Evolutionary conservation across 2,888 invertebrate genomes (phyloP).

Genomic region (Tenthredo mesomela): DNA sequence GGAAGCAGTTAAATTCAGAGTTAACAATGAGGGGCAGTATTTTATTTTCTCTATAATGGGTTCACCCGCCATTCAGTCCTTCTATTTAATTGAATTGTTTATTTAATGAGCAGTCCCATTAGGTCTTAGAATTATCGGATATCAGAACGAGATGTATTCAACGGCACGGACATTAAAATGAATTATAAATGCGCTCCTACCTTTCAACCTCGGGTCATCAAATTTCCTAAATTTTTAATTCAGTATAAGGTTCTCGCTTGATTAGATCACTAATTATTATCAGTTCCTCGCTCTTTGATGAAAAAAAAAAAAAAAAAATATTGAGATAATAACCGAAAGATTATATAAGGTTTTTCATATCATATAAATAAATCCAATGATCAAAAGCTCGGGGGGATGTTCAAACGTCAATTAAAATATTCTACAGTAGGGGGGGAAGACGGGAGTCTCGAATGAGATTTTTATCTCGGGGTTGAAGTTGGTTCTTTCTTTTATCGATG

Average conservation of each 20-base stretch:
- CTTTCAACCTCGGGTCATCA: slow-evolving; percentile 11
- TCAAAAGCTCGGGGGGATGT: background rate
- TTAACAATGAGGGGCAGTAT: slow-evolving; percentile 5
- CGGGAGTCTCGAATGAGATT: slow-evolving; percentile 30
- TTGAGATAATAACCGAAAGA: background rate
- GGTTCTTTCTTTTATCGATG: slow-evolving; percentile 28
- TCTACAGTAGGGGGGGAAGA: background rate
- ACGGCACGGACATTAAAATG: slow-evolving; percentile 56
- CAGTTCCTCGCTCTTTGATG: background rate
- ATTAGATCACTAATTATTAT: background rate
- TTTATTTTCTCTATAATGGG: slow-evolving; percentile 46
- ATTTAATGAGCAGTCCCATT: slow-evolving; percentile 61
- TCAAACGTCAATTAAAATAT: slow-evolving; percentile 17
- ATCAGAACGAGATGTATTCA: background rate
- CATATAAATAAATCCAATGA: background rate
- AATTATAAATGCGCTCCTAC: slow-evolving; percentile 59
- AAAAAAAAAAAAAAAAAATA: no score
- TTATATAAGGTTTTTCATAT: background rate
- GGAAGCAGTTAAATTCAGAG: slow-evolving; percentile 24
- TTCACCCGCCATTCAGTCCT: slow-evolving; percentile 56
- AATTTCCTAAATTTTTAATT: background rate
- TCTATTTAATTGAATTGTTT: slow-evolving; percentile 68
- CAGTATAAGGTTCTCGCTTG: background rate
- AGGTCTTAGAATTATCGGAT: slow-evolving; percentile 19
- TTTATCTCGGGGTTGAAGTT: slow-evolving; percentile 17